Evolutionary conservation across 2,797 vertebrate genomes (phyloP), one percentile per base, ranked within the genome.

Genomic region (Propithecus perrieri): DNA sequence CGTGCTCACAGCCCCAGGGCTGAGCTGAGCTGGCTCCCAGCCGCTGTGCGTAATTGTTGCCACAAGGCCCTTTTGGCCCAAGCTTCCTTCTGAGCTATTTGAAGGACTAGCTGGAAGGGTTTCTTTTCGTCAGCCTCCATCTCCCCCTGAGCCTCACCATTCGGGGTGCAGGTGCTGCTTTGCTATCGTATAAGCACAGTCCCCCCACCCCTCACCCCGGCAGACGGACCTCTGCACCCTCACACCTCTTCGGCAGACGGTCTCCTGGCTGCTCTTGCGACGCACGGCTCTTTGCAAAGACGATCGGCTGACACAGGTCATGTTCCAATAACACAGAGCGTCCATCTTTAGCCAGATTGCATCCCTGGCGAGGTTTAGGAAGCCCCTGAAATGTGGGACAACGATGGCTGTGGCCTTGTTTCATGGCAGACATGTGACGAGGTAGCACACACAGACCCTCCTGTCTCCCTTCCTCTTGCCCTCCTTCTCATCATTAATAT

Each of bases 21-120:
- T 0, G 9, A 10, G 55, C 22, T 24, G 0, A 1, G 2, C 65
- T 38, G 10, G 55, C 14, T 6, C 33, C 28, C 3, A 0, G 4
- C 13, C 2, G 14, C 18, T 80, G 63, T 38, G 61, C 35, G 1
- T 33, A n/a, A 83, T n/a, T 26, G 46, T 48, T 59, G 26, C 53
- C 74, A 67, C 43, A 63, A 84, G 83, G 67, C 38, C 41, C 53
- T n/a, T 30, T 22, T 48, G 38, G 79, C 79, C 41, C 5, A 0
- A 2, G n/a, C 9, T 35, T 41, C 26, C 43, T 28, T 72, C 18
- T 2, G 17, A 46, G 46, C 61, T n/a, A 61, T 55, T 2, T 14
- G 48, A 26, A 88, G 78, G 28, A 46, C 12, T 18, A 41, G 22
- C 48, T 57, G 65, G 6, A 17, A 69, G 65, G 18, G 9, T 65